Conservation (phyloP, 2,888 invertebrate species). For the Trachelus stipa region DNA sequence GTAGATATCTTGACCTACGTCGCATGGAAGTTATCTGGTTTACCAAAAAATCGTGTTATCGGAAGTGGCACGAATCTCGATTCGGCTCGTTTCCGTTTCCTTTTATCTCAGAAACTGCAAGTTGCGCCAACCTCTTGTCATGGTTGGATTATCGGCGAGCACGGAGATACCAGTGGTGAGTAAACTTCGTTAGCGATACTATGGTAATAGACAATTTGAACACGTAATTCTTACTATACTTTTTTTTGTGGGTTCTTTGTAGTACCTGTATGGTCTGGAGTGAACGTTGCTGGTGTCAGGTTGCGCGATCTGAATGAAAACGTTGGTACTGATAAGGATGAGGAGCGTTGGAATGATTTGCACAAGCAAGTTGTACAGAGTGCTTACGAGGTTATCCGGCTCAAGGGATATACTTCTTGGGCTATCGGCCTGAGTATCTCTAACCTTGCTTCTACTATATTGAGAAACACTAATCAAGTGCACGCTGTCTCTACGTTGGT, state of each 20-base stretch:
- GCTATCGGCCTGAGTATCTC: slow-evolving; percentile 87
- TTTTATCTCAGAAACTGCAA: slow-evolving; percentile 84
- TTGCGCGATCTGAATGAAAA: slow-evolving; percentile 81
- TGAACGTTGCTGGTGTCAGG: slow-evolving; percentile 90
- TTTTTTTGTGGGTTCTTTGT: slow-evolving; percentile 32
- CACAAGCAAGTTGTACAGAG: slow-evolving; percentile 87
- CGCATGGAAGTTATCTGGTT: slow-evolving; percentile 93
- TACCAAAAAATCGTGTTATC: slow-evolving; percentile 88
- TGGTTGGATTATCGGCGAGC: slow-evolving; percentile 95
- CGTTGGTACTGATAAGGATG: slow-evolving; percentile 79
- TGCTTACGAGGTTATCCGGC: slow-evolving; percentile 87
- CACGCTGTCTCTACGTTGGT: slow-evolving; percentile 84
- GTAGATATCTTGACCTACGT: slow-evolving; percentile 94
- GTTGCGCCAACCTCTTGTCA: slow-evolving; percentile 88
- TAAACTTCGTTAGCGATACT: slow-evolving; percentile 1
- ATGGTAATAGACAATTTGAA: neutral
- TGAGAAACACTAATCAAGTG: slow-evolving; percentile 80
- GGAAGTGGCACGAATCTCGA: slow-evolving; percentile 95
- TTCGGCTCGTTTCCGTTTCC: slow-evolving; percentile 89
- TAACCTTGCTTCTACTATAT: slow-evolving; percentile 76
- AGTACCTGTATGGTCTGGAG: slow-evolving; percentile 95
- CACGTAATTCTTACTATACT: neutral
- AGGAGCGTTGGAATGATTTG: slow-evolving; percentile 82
- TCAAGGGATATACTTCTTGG: slow-evolving; percentile 94
- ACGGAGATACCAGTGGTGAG: slow-evolving; percentile 88